Evolutionary conservation across 2,797 vertebrate genomes (phyloP).

Genomic region (Falco naumanni): DNA sequence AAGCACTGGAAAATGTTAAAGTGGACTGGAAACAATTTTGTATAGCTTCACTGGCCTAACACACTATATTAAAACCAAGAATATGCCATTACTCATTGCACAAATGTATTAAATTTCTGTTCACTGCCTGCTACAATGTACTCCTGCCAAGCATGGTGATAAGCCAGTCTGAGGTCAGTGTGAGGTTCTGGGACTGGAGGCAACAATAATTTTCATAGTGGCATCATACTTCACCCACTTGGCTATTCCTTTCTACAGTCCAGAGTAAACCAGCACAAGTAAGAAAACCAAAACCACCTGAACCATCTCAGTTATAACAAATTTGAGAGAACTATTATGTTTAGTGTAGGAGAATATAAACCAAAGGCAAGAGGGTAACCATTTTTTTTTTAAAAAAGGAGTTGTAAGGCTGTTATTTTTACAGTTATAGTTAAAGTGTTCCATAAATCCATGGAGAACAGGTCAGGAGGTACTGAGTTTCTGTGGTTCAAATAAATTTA

Average conservation of each 20-base stretch:
- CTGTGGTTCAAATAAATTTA: neutral
- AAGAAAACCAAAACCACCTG: neutral
- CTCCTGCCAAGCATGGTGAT: rapidly evolving
- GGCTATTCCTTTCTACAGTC: neutral
- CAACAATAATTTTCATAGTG: neutral
- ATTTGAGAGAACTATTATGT: neutral
- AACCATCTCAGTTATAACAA: neutral
- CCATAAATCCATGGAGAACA: neutral
- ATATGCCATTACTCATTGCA: neutral
- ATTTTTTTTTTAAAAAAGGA: neutral
- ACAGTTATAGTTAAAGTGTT: neutral
- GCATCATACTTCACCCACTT: neutral
- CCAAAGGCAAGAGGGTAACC: neutral
- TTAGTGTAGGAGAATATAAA: neutral
- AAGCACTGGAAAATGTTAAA: neutral
- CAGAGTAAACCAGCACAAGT: neutral
- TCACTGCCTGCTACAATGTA: neutral
- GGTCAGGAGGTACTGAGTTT: neutral
- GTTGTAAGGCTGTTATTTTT: neutral
- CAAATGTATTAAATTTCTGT: neutral
- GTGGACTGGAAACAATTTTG: neutral
- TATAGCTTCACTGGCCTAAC: neutral
- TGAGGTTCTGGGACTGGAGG: neutral
- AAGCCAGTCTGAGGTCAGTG: neutral
- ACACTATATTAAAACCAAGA: neutral